Evolutionary conservation across 2,113 vertebrate genomes (phyloP), one percentile per base, ranked within the genome.

Genomic region (Malurus alboscapulatus): DNA sequence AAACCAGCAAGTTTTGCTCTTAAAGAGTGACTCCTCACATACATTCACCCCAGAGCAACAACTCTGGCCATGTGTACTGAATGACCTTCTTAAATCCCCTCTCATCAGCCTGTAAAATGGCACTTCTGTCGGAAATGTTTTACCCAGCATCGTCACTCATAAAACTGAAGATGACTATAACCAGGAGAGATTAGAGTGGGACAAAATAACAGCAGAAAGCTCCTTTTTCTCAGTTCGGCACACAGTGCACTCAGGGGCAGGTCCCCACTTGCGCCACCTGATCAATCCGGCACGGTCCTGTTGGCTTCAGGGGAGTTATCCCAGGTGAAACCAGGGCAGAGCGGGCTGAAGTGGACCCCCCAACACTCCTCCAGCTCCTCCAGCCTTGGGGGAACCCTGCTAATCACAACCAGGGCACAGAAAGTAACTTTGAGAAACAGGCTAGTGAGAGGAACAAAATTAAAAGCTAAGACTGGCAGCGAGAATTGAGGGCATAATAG

Each of bases 91-190:
- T 87, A 92, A 94, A 94, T 77, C 32, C 63, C 86, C 69, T 94
- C 87, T 88, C 79, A 69, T 66, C 93, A 90, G 82, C 67, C 82
- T n/a, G 67, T 36, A 87, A 94, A 93, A 95, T 45, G 54, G 88
- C 71, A 89, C 59, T 94, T 93, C 90, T 92, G 84, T 95, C 50
- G 12, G 62, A 97, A 95, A 91, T 38, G 55, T 87, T 95, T 94
- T 78, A 76, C 58, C 73, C 65, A 79, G 44, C 24, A 7, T 18
- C 86, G 91, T 92, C 81, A 79, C 78, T 87, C 20, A 3, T 63
- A 77, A 94, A 93, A 83, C 59, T 7, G 3, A 92, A 89, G 53
- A 84, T 90, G 77, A 93, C 69, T 93, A 5, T 89, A 88, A 95
- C 89, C 65, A 55, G 71, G n/a, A 57, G 66, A 80, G 61, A 78